Conservation (phyloP, 1,140 invertebrate genomes). For the Nymphalis io region DNA sequence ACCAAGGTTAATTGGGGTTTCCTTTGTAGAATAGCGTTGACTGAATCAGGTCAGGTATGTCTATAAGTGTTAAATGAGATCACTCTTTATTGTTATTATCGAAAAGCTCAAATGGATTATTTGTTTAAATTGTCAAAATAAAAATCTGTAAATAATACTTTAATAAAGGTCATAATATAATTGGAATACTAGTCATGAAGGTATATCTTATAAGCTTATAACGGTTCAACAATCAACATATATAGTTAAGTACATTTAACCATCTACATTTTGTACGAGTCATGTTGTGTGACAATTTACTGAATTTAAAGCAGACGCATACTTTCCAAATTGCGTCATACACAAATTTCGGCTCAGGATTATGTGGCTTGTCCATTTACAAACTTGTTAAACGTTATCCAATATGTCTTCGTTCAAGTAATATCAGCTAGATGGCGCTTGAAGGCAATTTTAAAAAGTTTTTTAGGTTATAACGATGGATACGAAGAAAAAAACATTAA, state of each 20-base stretch:
- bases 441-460: background rate
- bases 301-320: constrained; percentile 35
- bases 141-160: background rate
- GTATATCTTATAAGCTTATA: background rate
- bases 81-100: constrained; percentile 12
- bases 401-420: background rate
- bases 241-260: background rate
- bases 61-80: constrained; percentile 24
- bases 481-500: background rate
- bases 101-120: background rate
- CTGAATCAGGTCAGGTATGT: constrained; percentile 31
- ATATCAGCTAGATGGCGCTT: constrained; percentile 36
- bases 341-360: constrained; percentile 50
- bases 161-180: background rate
- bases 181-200: background rate
- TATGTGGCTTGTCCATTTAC: constrained; percentile 20
- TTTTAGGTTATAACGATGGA: background rate
- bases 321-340: constrained; percentile 74
- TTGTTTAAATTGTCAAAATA: background rate
- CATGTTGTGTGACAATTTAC: constrained; percentile 1
- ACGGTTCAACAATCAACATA: background rate
- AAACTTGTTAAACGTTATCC: constrained; percentile 19
- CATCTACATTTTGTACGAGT: constrained; percentile 1
- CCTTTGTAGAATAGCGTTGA: constrained; percentile 20
- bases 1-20: constrained; percentile 34